Conservation (phyloP, 2,113 vertebrate genomes). For the Lophius piscatorius region DNA sequence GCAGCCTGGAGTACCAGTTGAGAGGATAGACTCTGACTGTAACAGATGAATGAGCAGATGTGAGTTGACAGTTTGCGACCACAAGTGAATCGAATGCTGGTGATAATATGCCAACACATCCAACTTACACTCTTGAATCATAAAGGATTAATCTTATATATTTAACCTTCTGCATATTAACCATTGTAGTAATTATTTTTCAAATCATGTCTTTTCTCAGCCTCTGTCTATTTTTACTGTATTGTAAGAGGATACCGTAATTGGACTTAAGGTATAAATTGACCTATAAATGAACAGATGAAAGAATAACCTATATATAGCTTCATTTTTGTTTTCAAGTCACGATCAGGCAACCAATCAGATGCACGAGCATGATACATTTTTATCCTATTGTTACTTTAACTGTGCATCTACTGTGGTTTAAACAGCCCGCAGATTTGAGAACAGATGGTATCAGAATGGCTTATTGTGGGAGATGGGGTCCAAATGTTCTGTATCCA, state of each 20-base stretch:
- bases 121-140: constrained; percentile 13
- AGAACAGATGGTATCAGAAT: constrained; percentile 25
- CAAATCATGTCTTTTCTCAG: not conserved
- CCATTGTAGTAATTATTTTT: not conserved
- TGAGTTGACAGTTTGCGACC: constrained; percentile 51
- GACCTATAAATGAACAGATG: no score
- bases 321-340: not conserved
- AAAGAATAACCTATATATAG: not conserved
- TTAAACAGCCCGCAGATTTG: constrained; percentile 11
- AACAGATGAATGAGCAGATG: constrained; percentile 71
- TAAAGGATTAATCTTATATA: constrained; percentile 6
- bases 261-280: not conserved
- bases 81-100: constrained; percentile 58
- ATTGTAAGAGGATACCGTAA: no score
- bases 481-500: constrained; percentile 10
- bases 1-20: constrained; percentile 52
- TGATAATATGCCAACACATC: constrained; percentile 27
- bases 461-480: constrained; percentile 13
- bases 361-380: not conserved
- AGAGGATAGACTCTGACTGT: constrained; percentile 53
- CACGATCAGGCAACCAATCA: not conserved
- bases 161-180: not conserved
- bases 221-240: not conserved
- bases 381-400: constrained; percentile 5
- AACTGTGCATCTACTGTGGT: not conserved